Evolutionary conservation across 2,888 invertebrate species (phyloP).

Genomic region (Ophion slaviceki): DNA sequence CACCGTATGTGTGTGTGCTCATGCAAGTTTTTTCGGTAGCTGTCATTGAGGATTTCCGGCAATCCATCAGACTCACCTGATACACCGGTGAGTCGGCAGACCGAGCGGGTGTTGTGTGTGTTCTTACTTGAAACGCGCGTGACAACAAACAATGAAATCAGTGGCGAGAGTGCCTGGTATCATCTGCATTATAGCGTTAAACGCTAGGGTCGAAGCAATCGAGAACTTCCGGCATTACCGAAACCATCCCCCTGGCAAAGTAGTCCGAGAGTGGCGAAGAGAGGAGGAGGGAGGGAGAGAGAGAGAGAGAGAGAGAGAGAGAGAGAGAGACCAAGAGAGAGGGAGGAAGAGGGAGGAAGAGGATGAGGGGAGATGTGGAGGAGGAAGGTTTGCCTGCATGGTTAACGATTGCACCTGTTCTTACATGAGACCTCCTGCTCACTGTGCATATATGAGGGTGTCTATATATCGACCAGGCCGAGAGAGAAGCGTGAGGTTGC

Average conservation of each 20-base stretch:
- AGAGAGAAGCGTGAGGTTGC: constrained; percentile 2
- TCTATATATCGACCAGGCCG: constrained; percentile 38
- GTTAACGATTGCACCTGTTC: constrained; percentile 66
- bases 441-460: constrained; percentile 22
- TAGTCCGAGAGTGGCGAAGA: constrained; percentile 31
- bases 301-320: not conserved
- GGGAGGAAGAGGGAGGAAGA: not conserved
- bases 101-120: not conserved
- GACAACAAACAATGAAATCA: constrained; percentile 50
- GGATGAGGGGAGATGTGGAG: not conserved
- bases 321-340: not conserved
- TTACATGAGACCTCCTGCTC: constrained; percentile 60
- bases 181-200: constrained; percentile 42
- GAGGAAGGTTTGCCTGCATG: constrained; percentile 49
- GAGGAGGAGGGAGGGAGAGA: not conserved
- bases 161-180: constrained; percentile 47
- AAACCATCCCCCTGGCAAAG: constrained; percentile 39
- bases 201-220: constrained; percentile 45
- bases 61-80: constrained; percentile 1
- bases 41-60: not conserved
- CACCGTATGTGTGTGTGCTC: not conserved
- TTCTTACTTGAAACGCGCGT: not conserved
- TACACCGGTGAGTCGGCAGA: not conserved
- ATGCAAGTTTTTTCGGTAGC: not conserved
- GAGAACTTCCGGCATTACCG: constrained; percentile 55